Evolutionary conservation across 2,888 invertebrate genomes (phyloP).

Genomic region (Bombyx huttoni): DNA sequence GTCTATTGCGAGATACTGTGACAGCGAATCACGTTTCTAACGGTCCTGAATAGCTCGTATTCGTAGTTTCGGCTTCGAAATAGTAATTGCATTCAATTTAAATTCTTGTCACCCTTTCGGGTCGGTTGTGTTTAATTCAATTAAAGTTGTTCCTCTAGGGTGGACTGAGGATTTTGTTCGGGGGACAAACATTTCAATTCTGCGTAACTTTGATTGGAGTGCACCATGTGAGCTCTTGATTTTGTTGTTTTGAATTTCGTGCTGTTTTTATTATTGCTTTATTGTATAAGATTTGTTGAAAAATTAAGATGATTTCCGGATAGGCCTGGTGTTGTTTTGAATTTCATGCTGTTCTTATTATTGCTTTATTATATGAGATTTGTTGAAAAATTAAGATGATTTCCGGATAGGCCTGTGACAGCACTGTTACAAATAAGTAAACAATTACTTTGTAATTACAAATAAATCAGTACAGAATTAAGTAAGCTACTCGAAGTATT

Average conservation of each 20-base stretch:
- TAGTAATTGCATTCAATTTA: constrained; percentile 39
- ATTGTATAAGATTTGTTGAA: no score
- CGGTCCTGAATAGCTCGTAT: background rate
- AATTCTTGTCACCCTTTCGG: constrained; percentile 46
- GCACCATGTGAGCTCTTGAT: background rate
- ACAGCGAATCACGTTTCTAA: background rate
- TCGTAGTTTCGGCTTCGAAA: constrained; percentile 16
- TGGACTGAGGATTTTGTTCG: background rate
- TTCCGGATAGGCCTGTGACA: no score
- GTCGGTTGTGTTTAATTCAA: constrained; percentile 43
- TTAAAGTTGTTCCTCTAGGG: constrained; percentile 50
- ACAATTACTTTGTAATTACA: no score
- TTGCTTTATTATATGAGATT: background rate
- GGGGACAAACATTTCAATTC: background rate
- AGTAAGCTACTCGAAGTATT: no score
- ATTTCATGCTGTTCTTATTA: background rate
- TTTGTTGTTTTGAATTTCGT: background rate
- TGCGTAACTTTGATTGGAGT: background rate
- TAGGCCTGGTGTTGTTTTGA: background rate
- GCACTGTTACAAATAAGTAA: no score
- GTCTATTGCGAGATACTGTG: background rate
- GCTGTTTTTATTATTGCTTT: background rate
- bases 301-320: no score
- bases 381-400: no score
- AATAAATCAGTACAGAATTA: no score